These are phyloP conservation scores for Archaeoteleia sp. DNA, from an alignment of 2,888 invertebrate genomes.

Conservation along the genomic window DNA sequence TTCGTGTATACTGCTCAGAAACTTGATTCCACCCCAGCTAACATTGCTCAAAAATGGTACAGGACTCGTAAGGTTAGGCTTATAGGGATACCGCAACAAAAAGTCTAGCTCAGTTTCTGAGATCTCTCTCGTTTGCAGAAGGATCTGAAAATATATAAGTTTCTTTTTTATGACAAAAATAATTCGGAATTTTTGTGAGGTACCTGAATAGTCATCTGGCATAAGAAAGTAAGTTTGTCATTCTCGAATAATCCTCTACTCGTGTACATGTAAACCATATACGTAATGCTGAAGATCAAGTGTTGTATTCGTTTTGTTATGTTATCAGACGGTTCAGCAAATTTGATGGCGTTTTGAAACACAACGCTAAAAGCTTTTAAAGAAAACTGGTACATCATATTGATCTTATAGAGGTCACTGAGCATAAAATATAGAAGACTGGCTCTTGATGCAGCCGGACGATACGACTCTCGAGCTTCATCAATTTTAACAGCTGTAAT, in stretches of 20 bases:
- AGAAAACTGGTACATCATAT: conserved; percentile 97
- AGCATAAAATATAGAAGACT: conserved; percentile 95
- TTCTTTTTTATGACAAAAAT: conserved; percentile 5
- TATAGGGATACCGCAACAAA: conserved; percentile 88
- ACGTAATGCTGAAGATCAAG: conserved; percentile 91
- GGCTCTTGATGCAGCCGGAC: conserved; percentile 89
- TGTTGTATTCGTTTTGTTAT: conserved; percentile 84
- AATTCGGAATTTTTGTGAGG: conserved; percentile 10
- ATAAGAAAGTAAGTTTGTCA: conserved; percentile 93
- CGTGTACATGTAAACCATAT: conserved; percentile 90
- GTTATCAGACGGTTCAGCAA: conserved; percentile 82
- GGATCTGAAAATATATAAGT: conserved; percentile 75
- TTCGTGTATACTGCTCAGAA: conserved; percentile 84
- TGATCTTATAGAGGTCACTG: conserved; percentile 93
- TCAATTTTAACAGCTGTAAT: conserved; percentile 91
- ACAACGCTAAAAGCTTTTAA: conserved; percentile 95
- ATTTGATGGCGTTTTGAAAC: conserved; percentile 88
- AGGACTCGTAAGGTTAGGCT: conserved; percentile 84
- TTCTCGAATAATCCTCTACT: conserved; percentile 92
- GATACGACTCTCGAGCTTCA: conserved; percentile 91
- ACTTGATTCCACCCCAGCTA: conserved; percentile 89
- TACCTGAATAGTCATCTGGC: conserved; percentile 90
- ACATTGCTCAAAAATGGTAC: conserved; percentile 88
- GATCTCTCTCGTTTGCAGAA: conserved; percentile 81
- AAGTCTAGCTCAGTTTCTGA: conserved; percentile 88